Percentiles rank a stretch among this genome's conserved stretches.
phyloP scores from a whole-genome alignment of 2,113 vertebrate genomes.

The Larimichthys polyactis region DNA sequence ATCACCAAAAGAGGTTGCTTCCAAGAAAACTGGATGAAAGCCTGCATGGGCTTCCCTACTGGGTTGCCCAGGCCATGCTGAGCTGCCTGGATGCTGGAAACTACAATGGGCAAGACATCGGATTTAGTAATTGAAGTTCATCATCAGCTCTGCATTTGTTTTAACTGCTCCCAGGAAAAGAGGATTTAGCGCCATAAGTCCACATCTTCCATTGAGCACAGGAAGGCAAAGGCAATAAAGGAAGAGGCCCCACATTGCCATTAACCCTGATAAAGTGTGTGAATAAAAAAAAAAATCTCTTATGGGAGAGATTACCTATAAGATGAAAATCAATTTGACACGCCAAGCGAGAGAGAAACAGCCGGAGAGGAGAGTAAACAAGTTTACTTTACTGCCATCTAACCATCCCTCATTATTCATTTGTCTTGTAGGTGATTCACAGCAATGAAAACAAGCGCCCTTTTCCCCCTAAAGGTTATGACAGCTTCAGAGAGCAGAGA shows the following conservation, averaged over 20 bases:
- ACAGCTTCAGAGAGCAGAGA: constrained; percentile 29
- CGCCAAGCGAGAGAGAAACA: neutral
- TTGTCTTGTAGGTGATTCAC: constrained; percentile 34
- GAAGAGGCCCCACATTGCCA: constrained; percentile 30
- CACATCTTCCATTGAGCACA: constrained; percentile 32
- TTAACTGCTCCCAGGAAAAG: constrained; percentile 49
- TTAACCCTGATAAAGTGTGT: constrained; percentile 42
- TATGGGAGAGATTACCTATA: constrained; percentile 14
- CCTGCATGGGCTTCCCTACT: constrained; percentile 66
- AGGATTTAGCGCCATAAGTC: constrained; percentile 52
- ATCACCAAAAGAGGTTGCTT: constrained; percentile 75
- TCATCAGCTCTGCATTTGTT: constrained; percentile 49
- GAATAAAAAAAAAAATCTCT: constrained; percentile 29
- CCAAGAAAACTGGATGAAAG: constrained; percentile 78
- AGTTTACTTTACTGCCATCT: constrained; percentile 7
- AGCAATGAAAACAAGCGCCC: constrained; percentile 21
- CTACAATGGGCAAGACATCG: constrained; percentile 46
- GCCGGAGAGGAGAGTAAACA: neutral
- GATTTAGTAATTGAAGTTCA: constrained; percentile 57
- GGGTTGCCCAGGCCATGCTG: constrained; percentile 62
- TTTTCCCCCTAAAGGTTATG: constrained; percentile 47
- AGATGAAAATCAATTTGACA: constrained; percentile 55
- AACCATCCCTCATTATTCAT: neutral
- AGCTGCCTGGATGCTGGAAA: constrained; percentile 71
- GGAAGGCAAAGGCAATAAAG: constrained; percentile 45